Conservation (phyloP, 2,113 vertebrate species). For the Cygnus atratus region DNA sequence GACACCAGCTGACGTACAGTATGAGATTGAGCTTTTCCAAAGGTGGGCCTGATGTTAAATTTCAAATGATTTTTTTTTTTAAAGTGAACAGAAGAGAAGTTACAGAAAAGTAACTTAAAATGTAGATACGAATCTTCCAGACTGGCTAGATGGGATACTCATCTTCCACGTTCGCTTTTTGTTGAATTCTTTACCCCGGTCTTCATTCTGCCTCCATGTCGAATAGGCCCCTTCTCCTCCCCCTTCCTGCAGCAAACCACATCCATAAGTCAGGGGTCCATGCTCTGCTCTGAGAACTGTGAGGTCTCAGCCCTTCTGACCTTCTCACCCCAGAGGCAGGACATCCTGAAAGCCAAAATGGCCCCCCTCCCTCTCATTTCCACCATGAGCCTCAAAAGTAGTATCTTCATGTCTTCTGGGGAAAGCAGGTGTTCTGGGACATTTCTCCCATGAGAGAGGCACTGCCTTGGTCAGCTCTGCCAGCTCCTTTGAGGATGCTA, state of each 20-base stretch:
- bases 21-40: neutral
- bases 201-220: neutral
- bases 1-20: neutral
- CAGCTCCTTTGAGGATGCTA: neutral
- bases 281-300: fast-evolving
- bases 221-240: neutral
- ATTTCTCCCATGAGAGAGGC: neutral
- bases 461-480: neutral
- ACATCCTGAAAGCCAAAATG: neutral
- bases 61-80: neutral
- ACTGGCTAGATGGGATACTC: neutral
- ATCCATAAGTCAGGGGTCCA: fast-evolving
- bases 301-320: neutral
- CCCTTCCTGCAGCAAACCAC: neutral
- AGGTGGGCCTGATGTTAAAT: neutral
- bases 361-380: neutral
- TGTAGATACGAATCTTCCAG: neutral
- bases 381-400: neutral
- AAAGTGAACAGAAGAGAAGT: no score
- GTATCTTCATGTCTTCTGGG: neutral
- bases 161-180: neutral
- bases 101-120: neutral
- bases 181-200: neutral
- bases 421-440: slow-evolving; percentile 28
- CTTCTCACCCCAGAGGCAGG: neutral